These are phyloP conservation scores for Dendrocincla tyrannina DNA, from an alignment of 2,797 vertebrate genomes.

Conservation along the genomic window DNA sequence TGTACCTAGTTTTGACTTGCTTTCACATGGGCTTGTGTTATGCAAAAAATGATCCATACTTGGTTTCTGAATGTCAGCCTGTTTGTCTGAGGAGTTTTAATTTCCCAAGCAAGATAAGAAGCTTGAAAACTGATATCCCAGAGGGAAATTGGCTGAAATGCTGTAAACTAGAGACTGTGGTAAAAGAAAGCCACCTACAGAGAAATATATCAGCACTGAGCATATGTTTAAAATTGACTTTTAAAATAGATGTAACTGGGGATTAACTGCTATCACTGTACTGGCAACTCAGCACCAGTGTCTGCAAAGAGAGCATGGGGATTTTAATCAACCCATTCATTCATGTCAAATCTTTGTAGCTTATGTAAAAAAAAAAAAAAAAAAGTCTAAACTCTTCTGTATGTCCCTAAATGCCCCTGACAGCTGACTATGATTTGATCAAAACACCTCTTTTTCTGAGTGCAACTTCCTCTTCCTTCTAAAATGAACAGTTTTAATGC, in stretches of 20 bases:
- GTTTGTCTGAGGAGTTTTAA: slow-evolving; percentile 13
- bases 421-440: slow-evolving; percentile 27
- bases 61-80: slow-evolving; percentile 22
- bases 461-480: not conserved
- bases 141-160: slow-evolving; percentile 53
- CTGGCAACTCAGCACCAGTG: not conserved
- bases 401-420: slow-evolving; percentile 29
- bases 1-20: not conserved
- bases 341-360: slow-evolving; percentile 28
- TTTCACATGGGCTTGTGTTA: not conserved
- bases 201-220: slow-evolving; percentile 54
- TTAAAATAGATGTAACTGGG: slow-evolving; percentile 59
- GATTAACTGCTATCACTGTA: slow-evolving; percentile 41
- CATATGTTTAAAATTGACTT: slow-evolving; percentile 65
- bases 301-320: not conserved
- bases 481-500: not conserved
- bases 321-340: slow-evolving; percentile 42
- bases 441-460: slow-evolving; percentile 19
- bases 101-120: slow-evolving; percentile 31
- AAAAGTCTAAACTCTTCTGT: not conserved
- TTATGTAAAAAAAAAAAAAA: not conserved
- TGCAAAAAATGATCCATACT: not conserved
- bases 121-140: slow-evolving; percentile 51
- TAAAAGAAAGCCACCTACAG: slow-evolving; percentile 35
- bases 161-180: slow-evolving; percentile 13